A percentile compares a stretch with the other conserved stretches of the same genome.
phyloP scores from a whole-genome alignment of 1,140 invertebrate genomes.

The Trachymyrmex cornetzi region DNA sequence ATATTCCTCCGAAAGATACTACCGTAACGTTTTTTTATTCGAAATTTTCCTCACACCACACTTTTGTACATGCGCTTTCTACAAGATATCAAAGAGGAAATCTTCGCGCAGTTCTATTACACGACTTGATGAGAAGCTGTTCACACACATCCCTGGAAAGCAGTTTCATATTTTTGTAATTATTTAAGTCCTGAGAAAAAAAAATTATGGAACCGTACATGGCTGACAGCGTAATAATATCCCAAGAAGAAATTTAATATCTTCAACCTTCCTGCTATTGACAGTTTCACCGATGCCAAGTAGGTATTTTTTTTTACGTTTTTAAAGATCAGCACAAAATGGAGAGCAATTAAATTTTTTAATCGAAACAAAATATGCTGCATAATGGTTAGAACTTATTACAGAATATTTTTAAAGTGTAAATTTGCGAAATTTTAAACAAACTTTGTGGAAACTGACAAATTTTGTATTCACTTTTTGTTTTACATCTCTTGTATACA shows the following conservation, averaged over 20 bases:
- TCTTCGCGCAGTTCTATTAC: slow-evolving; percentile 60
- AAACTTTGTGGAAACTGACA: no score
- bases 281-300: slow-evolving; percentile 31
- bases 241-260: slow-evolving; percentile 50
- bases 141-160: slow-evolving; percentile 57
- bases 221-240: slow-evolving; percentile 44
- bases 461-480: no score
- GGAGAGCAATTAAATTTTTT: not conserved
- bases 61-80: slow-evolving; percentile 4
- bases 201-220: not conserved
- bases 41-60: slow-evolving; percentile 6
- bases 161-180: slow-evolving; percentile 50
- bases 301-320: not conserved
- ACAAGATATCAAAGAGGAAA: slow-evolving; percentile 46
- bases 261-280: slow-evolving; percentile 47
- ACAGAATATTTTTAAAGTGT: not conserved
- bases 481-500: no score
- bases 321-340: not conserved
- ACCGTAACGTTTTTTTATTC: not conserved
- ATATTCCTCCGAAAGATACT: not conserved
- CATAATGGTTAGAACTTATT: not conserved
- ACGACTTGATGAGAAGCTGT: slow-evolving; percentile 44
- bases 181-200: slow-evolving; percentile 32
- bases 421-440: not conserved
- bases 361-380: not conserved